Conservation (phyloP, 2,113 vertebrate genomes). For the Zapus hudsonius region DNA sequence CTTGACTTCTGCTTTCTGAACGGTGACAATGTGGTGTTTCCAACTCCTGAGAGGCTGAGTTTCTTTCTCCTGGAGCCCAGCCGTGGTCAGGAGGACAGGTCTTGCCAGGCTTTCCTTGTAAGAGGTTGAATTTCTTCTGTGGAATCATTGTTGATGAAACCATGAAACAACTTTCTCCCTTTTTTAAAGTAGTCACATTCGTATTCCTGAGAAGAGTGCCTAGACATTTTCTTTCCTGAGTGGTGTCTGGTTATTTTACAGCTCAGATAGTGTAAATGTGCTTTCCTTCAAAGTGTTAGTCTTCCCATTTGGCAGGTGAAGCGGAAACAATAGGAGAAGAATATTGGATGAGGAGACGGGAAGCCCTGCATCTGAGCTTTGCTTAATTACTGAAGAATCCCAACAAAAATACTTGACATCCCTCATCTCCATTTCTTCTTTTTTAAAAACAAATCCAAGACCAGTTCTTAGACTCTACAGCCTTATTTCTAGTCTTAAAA, state of each 20-base stretch:
- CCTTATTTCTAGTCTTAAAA: constrained; percentile 26
- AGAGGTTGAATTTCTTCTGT: background rate
- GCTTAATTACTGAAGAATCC: background rate
- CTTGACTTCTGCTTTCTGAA: background rate
- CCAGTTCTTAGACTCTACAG: background rate
- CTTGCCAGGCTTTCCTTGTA: background rate
- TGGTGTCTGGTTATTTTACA: background rate
- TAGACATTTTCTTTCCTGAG: constrained; percentile 1
- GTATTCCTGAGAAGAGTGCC: background rate
- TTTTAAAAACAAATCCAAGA: background rate
- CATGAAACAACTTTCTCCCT: background rate
- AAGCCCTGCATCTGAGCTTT: background rate
- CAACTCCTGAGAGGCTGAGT: background rate
- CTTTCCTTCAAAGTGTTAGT: background rate
- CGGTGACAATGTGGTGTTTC: background rate
- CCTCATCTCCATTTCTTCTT: background rate
- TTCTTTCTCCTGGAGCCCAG: background rate
- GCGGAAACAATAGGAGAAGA: background rate
- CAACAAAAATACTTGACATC: background rate
- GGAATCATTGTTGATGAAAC: background rate
- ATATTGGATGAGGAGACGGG: background rate
- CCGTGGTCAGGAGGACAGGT: background rate
- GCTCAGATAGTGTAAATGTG: background rate
- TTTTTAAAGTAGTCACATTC: background rate
- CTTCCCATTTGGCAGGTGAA: background rate